A percentile compares a stretch with the other conserved stretches of the same genome.
Conservation (phyloP, 2,797 vertebrate genomes). For the Darevskia mixta region DNA sequence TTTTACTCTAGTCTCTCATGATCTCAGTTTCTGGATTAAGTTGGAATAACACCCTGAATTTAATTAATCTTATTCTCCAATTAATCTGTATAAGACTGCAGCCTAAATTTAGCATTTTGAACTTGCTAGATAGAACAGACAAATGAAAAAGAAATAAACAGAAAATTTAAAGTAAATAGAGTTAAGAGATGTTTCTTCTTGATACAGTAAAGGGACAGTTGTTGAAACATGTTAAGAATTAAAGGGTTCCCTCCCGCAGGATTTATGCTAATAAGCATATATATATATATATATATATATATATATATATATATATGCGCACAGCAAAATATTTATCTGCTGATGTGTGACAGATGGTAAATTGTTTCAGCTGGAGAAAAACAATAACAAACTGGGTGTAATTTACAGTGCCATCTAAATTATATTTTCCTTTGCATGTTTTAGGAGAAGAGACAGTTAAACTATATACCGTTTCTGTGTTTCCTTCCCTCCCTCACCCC, state of each 20-base stretch:
- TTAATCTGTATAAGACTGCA: background rate
- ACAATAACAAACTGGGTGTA: constrained; percentile 30
- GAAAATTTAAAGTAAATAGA: constrained; percentile 15
- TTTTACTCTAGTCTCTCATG: background rate
- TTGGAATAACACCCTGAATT: background rate
- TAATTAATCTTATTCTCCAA: background rate
- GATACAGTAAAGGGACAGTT: constrained; percentile 41
- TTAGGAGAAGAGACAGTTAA: constrained; percentile 52
- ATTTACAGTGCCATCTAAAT: constrained; percentile 45
- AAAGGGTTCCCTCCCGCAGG: constrained; percentile 20
- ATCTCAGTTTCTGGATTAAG: constrained; percentile 18
- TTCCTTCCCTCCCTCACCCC: constrained; percentile 28
- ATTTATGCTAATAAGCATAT: constrained; percentile 44
- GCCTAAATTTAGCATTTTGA: constrained; percentile 13
- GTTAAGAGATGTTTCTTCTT: constrained; percentile 39
- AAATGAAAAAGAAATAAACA: constrained; percentile 23
- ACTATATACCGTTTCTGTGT: constrained; percentile 28
- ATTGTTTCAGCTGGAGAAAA: constrained; percentile 54
- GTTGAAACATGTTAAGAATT: constrained; percentile 45
- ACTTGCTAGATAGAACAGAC: constrained; percentile 6
- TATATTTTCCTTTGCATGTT: constrained; percentile 40
- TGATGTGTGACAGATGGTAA: constrained; percentile 54
- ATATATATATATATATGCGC: constrained; percentile 45
- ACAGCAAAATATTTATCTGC: constrained; percentile 34
- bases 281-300: constrained; percentile 29